Evolutionary conservation across 2,888 invertebrate genomes (phyloP).

Genomic region (Masnerella sp.): DNA sequence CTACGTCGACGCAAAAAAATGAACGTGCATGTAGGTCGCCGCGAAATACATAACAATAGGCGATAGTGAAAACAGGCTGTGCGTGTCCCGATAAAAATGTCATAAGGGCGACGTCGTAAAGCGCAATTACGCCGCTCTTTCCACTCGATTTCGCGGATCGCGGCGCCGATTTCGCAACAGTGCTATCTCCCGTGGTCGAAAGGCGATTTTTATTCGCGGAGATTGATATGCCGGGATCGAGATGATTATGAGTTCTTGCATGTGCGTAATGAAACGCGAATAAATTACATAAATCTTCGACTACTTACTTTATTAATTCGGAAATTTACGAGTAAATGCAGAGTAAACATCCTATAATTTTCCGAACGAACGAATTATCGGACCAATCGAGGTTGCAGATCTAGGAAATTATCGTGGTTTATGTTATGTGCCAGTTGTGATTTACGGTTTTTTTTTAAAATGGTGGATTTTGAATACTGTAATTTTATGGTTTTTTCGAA

Average conservation of each 20-base stretch:
- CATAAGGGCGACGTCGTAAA: conserved; percentile 59
- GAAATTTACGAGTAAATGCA: conserved; percentile 28
- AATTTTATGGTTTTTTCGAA: too few relatives aligned
- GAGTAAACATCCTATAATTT: conserved; percentile 35
- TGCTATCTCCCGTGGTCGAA: conserved; percentile 17
- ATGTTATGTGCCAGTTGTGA: too few relatives aligned
- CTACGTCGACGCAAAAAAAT: conserved; percentile 67
- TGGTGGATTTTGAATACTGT: too few relatives aligned
- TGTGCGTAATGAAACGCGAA: conserved; percentile 45
- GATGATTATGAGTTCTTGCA: conserved; percentile 34
- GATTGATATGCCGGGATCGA: too few relatives aligned
- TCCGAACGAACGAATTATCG: conserved; percentile 15
- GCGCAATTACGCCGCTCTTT: conserved; percentile 46
- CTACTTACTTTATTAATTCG: conserved; percentile 41
- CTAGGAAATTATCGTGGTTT: too few relatives aligned
- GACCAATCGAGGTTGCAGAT: too few relatives aligned
- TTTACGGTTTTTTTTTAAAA: too few relatives aligned
- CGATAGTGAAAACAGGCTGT: conserved; percentile 70
- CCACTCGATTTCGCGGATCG: conserved; percentile 27
- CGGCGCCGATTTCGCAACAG: conserved; percentile 9
- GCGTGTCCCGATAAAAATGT: conserved; percentile 70
- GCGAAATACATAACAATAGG: conserved; percentile 67
- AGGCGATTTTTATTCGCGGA: too few relatives aligned
- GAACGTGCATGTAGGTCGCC: conserved; percentile 72
- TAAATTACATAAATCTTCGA: conserved; percentile 45